Base-by-base conservation (phyloP, 2,888 invertebrate genomes). In the Heliconius sara region DNA sequence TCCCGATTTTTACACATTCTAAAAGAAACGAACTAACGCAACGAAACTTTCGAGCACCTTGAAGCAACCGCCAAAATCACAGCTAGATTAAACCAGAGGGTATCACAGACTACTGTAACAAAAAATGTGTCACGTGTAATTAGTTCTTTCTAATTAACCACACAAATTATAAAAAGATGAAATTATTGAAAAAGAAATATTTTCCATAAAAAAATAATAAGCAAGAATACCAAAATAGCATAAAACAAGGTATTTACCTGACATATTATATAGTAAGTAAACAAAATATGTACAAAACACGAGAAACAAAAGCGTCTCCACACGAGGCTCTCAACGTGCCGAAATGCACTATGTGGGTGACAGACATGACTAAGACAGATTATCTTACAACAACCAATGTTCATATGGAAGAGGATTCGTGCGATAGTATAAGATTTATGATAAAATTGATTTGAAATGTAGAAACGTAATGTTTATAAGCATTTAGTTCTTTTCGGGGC, bases 341-440 rank as follows among this genome's bases (percentile, higher is more conserved):
- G 80, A 87, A 86, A 82, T 82, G 84, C 85, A 88, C 89, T 79
- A 90, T 91, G 91, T 86, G 85, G 87, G 80, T 90, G 93, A 91
- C 92, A 92, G 89, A 84, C 73, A 73, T 83, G 82, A 78, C 82
- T 87, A 90, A 91, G 93, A 93, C 93, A 90, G 92, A 93, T 93
- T 86, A 91, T 90, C 87, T 83, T 77, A 73, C 63, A 66, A 60
- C 67, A 73, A 77, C 70, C 70, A 83, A 90, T 91, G 91, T 16
- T 79, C 83, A 70, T 85, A 73, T 88, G 88, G 90, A 90, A 76
- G 80, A 39, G 77, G 83, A 82, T 57, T 80, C 22, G 7, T 73
- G 30, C 0, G 16, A 16, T 73, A 34, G 3, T 57, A 30, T 57
- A 57, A 34, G 0, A 52, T 57, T 72, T 57, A 22, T 4, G 10